Evolutionary conservation across 1,140 invertebrate genomes (phyloP), one percentile per base, ranked within the genome.

Genomic region (Caenorhabditis elegans): DNA sequence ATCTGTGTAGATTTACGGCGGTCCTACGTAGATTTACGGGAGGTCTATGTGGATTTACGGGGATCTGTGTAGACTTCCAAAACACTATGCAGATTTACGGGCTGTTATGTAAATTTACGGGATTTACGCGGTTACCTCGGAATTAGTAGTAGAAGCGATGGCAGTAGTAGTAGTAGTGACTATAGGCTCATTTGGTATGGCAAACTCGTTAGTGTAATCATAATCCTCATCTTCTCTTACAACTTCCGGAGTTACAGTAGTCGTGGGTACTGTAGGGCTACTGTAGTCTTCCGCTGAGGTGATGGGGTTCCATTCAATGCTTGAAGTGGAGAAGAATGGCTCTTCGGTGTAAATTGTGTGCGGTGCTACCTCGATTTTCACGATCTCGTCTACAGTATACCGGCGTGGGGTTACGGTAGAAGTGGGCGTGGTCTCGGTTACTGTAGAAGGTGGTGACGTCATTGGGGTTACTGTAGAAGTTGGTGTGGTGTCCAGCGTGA

Each of bases 151-250:
- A 78, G 48, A 53, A 78, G 31, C 48, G n/a, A 70, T 34, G n/a
- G n/a, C n/a, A 60, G 28, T 65, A 39, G 48, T 79, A 10, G 43
- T 65, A 24, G 48, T 79, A 4, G 28, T 79, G 22, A 31, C 24
- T 60, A 22, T 36, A 22, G 53, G 4, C 15, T 34, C 19, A n/a
- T n/a, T n/a, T n/a, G 34, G n/a, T 15, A 47, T 36, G 79, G 60
- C 17, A 34, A 77, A 36, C 19, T 82, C 31, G 83, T 84, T 26
- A 79, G 36, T 49, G 76, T 65, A 36, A 46, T 36, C 28, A 47
- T 78, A 47, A 31, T 65, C 26, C 39, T 53, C 28, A 65, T 80
- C 39, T 31, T 80, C 60, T 36, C 60, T n/a, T 10, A 70, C 31
- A 22, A 70, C 60, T 22, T n/a, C 39, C 39, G 39, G 39, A 10